These are phyloP conservation scores for Drosophila subquinaria DNA, from an alignment of 2,888 invertebrate genomes.

Conservation along the genomic window DNA sequence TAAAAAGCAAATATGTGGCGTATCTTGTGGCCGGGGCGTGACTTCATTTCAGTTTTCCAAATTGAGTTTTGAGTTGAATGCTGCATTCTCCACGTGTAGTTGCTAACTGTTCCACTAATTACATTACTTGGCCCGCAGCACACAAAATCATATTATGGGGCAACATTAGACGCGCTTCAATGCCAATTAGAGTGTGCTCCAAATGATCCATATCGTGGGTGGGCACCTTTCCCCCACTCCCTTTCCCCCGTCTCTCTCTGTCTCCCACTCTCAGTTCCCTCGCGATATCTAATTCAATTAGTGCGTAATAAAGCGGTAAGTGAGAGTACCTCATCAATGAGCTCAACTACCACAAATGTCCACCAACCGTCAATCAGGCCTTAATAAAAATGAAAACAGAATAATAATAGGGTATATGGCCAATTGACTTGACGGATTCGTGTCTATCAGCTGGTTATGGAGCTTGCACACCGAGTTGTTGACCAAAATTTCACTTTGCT, in stretches of 20 bases:
- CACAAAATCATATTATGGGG: slow-evolving; percentile 68
- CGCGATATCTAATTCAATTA: slow-evolving; percentile 51
- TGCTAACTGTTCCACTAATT: slow-evolving; percentile 57
- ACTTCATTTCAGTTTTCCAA: slow-evolving; percentile 22
- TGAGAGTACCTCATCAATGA: slow-evolving; percentile 34
- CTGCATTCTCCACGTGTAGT: slow-evolving; percentile 41
- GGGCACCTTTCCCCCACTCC: slow-evolving; percentile 15
- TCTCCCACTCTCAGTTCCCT: not conserved
- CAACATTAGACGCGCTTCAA: slow-evolving; percentile 70
- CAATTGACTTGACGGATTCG: slow-evolving; percentile 16
- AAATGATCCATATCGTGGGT: slow-evolving; percentile 45
- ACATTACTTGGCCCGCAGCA: slow-evolving; percentile 56
- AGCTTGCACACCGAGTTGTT: slow-evolving; percentile 31
- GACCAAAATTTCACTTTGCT: slow-evolving; percentile 46
- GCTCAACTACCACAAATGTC: slow-evolving; percentile 24
- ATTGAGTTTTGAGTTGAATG: slow-evolving; percentile 8
- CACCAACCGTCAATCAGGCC: slow-evolving; percentile 59
- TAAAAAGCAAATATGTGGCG: slow-evolving; percentile 27
- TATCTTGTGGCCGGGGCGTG: slow-evolving; percentile 44
- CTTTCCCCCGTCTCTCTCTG: not conserved
- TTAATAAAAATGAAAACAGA: slow-evolving; percentile 30
- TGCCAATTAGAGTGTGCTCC: slow-evolving; percentile 67
- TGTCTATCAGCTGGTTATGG: slow-evolving; percentile 26
- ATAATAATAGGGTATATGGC: slow-evolving; percentile 27
- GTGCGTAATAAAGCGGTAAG: slow-evolving; percentile 51